A percentile compares a stretch with the other conserved stretches of the same genome.
phyloP scores from a whole-genome alignment of 2,797 vertebrate species.

The Propithecus deckenii region DNA sequence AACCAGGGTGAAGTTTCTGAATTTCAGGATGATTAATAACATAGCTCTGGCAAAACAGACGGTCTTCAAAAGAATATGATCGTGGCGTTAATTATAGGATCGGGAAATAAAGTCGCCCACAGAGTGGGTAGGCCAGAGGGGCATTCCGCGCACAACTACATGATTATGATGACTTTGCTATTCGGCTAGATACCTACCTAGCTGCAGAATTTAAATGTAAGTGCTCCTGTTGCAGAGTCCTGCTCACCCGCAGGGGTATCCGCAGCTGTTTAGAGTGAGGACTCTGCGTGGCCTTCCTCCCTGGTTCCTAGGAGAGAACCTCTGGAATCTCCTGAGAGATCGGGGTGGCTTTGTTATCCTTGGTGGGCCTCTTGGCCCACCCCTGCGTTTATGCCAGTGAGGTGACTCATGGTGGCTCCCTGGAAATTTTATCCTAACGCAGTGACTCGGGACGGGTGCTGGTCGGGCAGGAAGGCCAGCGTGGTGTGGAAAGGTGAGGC shows the following conservation, averaged over 20 bases:
- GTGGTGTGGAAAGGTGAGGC: background rate
- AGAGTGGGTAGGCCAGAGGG: background rate
- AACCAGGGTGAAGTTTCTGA: background rate
- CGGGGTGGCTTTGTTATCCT: background rate
- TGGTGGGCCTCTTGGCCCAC: background rate
- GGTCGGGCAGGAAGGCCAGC: accelerated
- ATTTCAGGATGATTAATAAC: background rate
- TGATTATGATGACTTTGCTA: background rate
- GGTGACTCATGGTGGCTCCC: background rate
- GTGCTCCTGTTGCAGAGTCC: accelerated
- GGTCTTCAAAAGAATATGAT: background rate
- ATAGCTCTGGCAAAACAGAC: background rate
- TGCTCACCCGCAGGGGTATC: background rate
- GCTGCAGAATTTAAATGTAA: background rate
- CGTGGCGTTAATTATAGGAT: background rate
- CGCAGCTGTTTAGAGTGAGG: background rate
- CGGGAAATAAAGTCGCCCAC: background rate
- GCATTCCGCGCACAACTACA: accelerated
- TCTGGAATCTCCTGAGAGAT: background rate
- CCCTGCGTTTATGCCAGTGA: background rate
- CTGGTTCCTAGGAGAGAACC: background rate
- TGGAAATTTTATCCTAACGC: background rate
- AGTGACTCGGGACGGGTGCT: background rate
- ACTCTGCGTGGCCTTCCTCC: background rate
- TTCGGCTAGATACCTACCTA: background rate